A percentile compares a stretch with the other conserved stretches of the same genome.
phyloP scores from a whole-genome alignment of 2,888 invertebrate species.

The Oegoconia quadripuncta region DNA sequence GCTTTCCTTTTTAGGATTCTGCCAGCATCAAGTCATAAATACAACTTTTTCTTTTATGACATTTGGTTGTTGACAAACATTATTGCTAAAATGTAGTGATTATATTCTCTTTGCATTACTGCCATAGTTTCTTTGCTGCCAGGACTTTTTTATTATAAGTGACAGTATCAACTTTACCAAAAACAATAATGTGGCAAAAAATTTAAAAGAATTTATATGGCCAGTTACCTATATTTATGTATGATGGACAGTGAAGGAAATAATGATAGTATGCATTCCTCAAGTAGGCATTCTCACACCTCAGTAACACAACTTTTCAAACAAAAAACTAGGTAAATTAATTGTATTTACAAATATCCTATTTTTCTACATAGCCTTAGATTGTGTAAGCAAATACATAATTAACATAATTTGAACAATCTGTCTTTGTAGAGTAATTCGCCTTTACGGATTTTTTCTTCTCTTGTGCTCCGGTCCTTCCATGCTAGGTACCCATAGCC shows the following conservation, averaged over 20 bases:
- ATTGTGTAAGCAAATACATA: constrained; percentile 8
- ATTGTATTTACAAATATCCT: constrained; percentile 20
- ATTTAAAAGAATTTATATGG: no score
- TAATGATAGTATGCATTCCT: background rate
- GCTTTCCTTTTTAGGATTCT: no score
- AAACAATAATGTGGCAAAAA: no score
- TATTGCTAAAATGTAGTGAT: no score
- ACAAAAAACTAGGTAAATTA: constrained; percentile 16
- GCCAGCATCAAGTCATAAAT: no score
- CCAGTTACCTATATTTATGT: background rate
- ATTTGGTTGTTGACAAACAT: no score
- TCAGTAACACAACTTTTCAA: background rate
- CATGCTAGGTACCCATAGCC: constrained; percentile 75
- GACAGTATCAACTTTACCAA: no score
- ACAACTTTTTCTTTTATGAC: background rate
- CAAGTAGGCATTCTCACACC: background rate
- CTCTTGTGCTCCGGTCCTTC: constrained; percentile 71
- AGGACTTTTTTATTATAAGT: no score
- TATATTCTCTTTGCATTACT: no score
- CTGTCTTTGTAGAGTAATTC: constrained; percentile 88
- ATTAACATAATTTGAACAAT: constrained; percentile 72
- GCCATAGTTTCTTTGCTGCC: no score
- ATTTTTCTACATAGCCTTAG: constrained; percentile 14
- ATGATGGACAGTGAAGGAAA: no score
- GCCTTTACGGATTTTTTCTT: constrained; percentile 82